Evolutionary conservation across 2,888 invertebrate species (phyloP), one percentile per base, ranked within the genome.

Genomic region (Dryobotodes eremita): DNA sequence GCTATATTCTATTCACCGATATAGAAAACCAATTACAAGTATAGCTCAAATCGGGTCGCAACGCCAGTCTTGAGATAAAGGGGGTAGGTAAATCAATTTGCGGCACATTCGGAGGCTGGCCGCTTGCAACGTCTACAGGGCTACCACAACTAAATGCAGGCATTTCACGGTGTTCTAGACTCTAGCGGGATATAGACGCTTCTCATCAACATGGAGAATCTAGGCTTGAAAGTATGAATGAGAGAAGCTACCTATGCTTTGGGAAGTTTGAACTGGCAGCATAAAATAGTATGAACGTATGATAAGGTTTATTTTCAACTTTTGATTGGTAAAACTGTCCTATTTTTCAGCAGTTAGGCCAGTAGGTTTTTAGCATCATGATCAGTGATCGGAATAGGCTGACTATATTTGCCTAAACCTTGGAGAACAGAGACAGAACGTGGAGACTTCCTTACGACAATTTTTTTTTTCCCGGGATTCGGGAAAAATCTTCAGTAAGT

Each of bases 21-120:
- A 66, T 48, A 69, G 55, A 71, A n/a, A 85, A 79, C 36, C 82
- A 77, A 85, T 88, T 79, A 86, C 75, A 82, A 79, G 50, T 77
- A 71, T 53, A 75, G 62, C 23, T 77, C 72, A 81, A 81, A 82
- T 77, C 48, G 69, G 65, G 61, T 82, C 80, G 70, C 86, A 79
- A 75, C 74, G 71, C 82, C 71, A 71, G 79, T 79, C 84, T 80
- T 81, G 71, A 85, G 90, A 89, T 87, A 85, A 79, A 87, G 84
- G 81, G 83, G 85, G 75, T 88, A 88, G 85, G 74, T 88, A 88
- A 91, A 91, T 92, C 92, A 91, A 91, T 92, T 91, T 91, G 89
- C 87, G 84, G 84, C 85, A 86, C 86, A 89, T 89, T 87, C 87
- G 77, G 86, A 26, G 26, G 26, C 17, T 36, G 74, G 64, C 48